Percentiles rank a stretch among this genome's conserved stretches.
Evolutionary conservation across 2,888 invertebrate species (phyloP).

Genomic region (Zygothrica quintamaculata): DNA sequence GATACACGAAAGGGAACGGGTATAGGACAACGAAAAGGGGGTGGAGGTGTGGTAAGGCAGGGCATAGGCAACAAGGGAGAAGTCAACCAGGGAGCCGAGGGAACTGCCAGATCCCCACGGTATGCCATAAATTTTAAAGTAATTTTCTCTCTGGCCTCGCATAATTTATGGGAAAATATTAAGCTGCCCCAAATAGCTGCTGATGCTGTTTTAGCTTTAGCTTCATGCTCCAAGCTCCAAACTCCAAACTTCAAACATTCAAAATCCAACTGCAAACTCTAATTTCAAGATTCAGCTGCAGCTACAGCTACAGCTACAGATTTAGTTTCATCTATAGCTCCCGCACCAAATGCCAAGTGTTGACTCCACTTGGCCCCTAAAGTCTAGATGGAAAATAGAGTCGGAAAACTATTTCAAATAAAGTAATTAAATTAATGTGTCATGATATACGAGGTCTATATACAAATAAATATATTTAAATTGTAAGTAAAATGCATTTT

Average conservation of each 20-base stretch:
- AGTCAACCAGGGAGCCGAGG: not conserved
- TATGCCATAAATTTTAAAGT: constrained; percentile 79
- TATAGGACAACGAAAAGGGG: not conserved
- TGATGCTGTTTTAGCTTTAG: constrained; percentile 9
- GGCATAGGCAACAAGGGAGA: not conserved
- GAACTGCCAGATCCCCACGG: constrained; percentile 31
- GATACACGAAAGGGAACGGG: constrained; percentile 39
- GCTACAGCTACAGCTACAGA: constrained; percentile 3
- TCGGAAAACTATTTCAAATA: constrained; percentile 59
- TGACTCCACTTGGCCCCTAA: not conserved
- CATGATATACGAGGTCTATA: constrained; percentile 49
- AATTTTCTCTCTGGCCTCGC: constrained; percentile 73
- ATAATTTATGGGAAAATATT: constrained; percentile 80
- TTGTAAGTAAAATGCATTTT: constrained; percentile 16
- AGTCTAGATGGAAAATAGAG: not conserved
- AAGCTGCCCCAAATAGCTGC: constrained; percentile 64
- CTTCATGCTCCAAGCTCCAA: constrained; percentile 2
- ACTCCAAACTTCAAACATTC: too few relatives aligned
- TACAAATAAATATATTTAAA: constrained; percentile 23
- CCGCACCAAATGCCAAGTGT: not conserved
- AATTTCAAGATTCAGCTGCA: not conserved
- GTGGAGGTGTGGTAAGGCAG: constrained; percentile 1
- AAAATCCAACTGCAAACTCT: too few relatives aligned
- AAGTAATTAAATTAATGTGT: constrained; percentile 68
- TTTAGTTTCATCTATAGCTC: not conserved